Base-by-base conservation (phyloP, 2,797 vertebrate species). In the Sternarchorhynchus goeldii region DNA sequence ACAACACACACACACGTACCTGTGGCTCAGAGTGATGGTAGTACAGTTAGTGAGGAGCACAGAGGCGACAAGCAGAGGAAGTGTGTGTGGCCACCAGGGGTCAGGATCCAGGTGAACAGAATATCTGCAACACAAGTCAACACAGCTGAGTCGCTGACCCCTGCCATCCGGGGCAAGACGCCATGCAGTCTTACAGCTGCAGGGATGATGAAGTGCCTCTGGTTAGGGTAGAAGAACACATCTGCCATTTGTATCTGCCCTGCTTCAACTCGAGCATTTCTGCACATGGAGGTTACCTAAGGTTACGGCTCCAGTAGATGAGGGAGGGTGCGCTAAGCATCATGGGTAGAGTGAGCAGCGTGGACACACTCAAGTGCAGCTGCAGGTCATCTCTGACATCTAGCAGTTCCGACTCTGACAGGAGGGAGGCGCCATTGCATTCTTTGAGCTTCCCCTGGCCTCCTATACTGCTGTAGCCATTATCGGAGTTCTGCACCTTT, bases 301-400 rank as follows among this genome's bases (percentile, higher is more conserved):
- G 90, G 90, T 96, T 97, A 84, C 95, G 94, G 21, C 91, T 82
- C 97, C 97, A 99, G 85, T 98, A 95, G 87, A 97, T 87, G 20
- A 98, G 91, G 0, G 96, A 97, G 0, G 97, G 96, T 7, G 90
- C 86, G 56, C 87, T 90, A 79, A 99, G 94, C 85, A 96, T 89
- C 36, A 95, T 86, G 2, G 95, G 91, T 76, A 96, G 93, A 0
- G 92, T 91, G 75, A 96, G 84, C 72, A 99, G 89, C 6, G 91
- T 89, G 0, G 96, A 90, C 70, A 97, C 79, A 58, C 93, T 93
- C 73, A 93, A 72, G 71, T 98, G 96, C 78, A 99, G 93, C 83
- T 93, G 93, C 5, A 99, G 89, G 86, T 93, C 95, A 3, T 93
- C 94, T 69, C 90, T 84, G 17, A 93, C 91, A 5, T 94, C 93